Base-by-base conservation (phyloP, 2,113 vertebrate species). In the Puffinus mauretanicus region DNA sequence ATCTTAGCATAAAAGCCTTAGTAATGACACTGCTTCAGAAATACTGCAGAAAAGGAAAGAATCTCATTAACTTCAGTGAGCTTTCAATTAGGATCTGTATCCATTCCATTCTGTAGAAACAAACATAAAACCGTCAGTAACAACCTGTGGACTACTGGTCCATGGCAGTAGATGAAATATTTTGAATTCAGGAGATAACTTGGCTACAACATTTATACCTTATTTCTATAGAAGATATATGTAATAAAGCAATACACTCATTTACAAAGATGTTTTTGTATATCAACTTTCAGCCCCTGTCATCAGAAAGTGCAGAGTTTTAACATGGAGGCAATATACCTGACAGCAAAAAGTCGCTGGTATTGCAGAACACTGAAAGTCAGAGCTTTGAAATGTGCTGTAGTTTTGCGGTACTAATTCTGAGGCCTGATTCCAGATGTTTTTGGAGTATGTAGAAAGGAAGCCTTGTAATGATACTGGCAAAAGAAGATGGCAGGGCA, bases 31-130 rank as follows among this genome's bases (percentile, higher is more conserved):
- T 77, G 51, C 7, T 88, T 82, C 90, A 93, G 82, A 95, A 93
- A 88, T 25, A 81, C 21, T 77, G 55, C 40, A 83, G 76, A 67
- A 90, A 92, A 81, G 26, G 51, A 94, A 94, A 90, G 72, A 94
- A 92, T 81, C 16, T 86, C 42, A 55, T 81, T 71, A 78, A 93
- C 61, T 86, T 93, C 60, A 71, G 34, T 81, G 61, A 78, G 72
- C 69, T 88, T 94, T 96, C 0, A 1, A 36, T 96, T 86, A 91
- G 38, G 9, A 62, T 49, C 51, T 95, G 55, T 92, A 86, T 93
- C 61, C 21, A 30, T 95, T 91, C 80, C 83, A 93, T 47, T 66
- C n/a, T 71, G 73, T 34, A 67, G 75, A 93, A 80, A 86, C 22
- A 90, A 94, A 86, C 18, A 81, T 57, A 92, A 90, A 92, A 38